Base-by-base conservation (phyloP, 2,888 invertebrate genomes). In the Dascillus cervinus region DNA sequence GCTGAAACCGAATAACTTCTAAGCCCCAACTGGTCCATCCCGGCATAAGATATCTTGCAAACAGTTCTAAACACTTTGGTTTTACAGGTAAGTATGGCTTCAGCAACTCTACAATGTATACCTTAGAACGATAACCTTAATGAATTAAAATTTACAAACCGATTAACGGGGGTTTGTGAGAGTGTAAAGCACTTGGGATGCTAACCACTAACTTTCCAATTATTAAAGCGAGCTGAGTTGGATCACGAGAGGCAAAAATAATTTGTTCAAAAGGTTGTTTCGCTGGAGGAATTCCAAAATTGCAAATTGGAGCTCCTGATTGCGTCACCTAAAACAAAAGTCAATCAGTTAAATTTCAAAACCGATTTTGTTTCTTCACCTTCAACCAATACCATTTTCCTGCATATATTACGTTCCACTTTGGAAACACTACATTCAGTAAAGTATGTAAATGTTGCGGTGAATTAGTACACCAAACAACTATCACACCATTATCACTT, bases 391-490 rank as follows among this genome's bases (percentile, higher is more conserved):
- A 83, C 82, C 92, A 86, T 41, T 77, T 82, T 1, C 82, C 76
- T 4, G 79, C 44, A 51, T 77, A 74, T 24, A 71, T 64, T 0
- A 94, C 69, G 6, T 77, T 75, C 94, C 94, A 94, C 17, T 66
- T 62, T 0, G 82, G 79, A 53, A 96, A 79, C 47, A 92, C 74
- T n/a, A 77, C 62, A 3, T 79, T 67, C 48, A 75, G 71, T 12
- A 92, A 69, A 36, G 77, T 75, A 5, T 72, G 59, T 30, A 83
- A 68, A 56, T 88, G 82, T 47, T 72, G 77, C 2, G 66, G 59
- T 10, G 86, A 79, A 65, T 96, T 96, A 8, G 96, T 96, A 52
- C 91, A 89, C 96, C 96, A 96, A 19, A 95, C 73, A 8, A 77
- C 83, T 6, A 95, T 69, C 2, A 95, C 56, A 19, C 84, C 79